These are phyloP conservation scores for Drosophila merina DNA, from an alignment of 2,888 invertebrate genomes.

Conservation along the genomic window DNA sequence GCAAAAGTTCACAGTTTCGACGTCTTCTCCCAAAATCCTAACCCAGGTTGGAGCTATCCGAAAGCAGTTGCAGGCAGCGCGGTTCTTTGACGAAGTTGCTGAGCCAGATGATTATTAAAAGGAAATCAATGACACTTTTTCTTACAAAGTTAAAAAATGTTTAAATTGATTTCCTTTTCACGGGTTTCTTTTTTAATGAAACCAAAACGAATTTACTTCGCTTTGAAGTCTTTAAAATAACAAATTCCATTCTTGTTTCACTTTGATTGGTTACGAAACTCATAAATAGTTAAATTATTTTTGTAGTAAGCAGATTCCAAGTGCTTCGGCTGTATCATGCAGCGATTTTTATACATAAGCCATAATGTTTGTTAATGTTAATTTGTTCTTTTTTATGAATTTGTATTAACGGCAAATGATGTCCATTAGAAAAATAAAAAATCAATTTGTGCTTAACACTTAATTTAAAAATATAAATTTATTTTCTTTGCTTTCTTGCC, in stretches of 20 bases:
- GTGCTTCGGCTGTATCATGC: slow-evolving; percentile 67
- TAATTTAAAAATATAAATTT: background rate
- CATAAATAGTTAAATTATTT: slow-evolving; percentile 33
- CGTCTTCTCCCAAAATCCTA: slow-evolving; percentile 85
- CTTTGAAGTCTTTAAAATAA: slow-evolving; percentile 19
- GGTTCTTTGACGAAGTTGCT: slow-evolving; percentile 81
- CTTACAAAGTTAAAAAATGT: slow-evolving; percentile 27
- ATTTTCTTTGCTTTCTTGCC: background rate
- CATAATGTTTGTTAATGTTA: slow-evolving; percentile 66
- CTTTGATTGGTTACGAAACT: slow-evolving; percentile 13
- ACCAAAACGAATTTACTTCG: slow-evolving; percentile 19
- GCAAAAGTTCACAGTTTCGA: slow-evolving; percentile 84
- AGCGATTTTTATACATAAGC: slow-evolving; percentile 53
- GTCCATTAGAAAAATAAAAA: slow-evolving; percentile 6
- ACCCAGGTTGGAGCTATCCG: slow-evolving; percentile 89
- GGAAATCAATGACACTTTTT: slow-evolving; percentile 42
- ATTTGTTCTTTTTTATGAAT: slow-evolving; percentile 45
- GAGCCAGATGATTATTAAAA: slow-evolving; percentile 52
- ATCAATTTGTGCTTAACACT: slow-evolving; percentile 1
- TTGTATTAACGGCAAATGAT: slow-evolving; percentile 16
- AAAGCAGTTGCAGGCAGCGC: slow-evolving; percentile 88
- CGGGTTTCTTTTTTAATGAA: slow-evolving; percentile 10
- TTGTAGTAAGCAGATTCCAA: slow-evolving; percentile 49
- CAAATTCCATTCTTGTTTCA: slow-evolving; percentile 13
- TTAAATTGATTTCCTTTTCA: slow-evolving; percentile 19